Base-by-base conservation (phyloP, 1,140 invertebrate species). In the Chrysomallon squamiferum region DNA sequence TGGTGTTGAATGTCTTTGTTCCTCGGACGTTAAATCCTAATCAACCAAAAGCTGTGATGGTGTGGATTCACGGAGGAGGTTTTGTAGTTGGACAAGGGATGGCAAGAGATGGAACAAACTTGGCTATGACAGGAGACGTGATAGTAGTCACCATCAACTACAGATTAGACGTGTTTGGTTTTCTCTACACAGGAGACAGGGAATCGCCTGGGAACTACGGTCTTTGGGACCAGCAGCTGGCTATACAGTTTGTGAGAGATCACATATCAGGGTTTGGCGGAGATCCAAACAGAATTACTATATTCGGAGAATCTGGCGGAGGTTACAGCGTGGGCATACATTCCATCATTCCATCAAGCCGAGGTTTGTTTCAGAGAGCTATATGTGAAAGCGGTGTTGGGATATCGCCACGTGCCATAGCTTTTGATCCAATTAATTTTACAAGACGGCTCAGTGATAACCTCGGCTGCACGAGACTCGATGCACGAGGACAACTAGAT, bases 41-140 rank as follows among this genome's bases (percentile, higher is more conserved):
- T 3, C 15, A 25, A 7, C 9, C 20, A 27, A 29, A 13, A 13
- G 43, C 95, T 32, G 95, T 97, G 20, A 91, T 97, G 91, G 89
- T 97, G 32, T 98, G 95, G 95, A 92, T 98, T 66, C 97, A 94
- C 83, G 95, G 96, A 49, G 96, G 96, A 58, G 95, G 95, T 5
- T 98, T 97, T 86, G 95, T 94, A 80, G 22, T 30, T 29, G 95
- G 95, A 27, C 92, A 93, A 13, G 92, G 93, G 25, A 95, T 96
- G 81, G 90, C 96, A 13, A 97, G 97, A 84, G 95, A 97, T 86
- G 93, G 91, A 62, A 84, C 57, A 0, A 30, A 85, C 74, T 86
- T 98, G 35, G 93, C 93, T 0, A 90, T 93, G 13, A 64, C 70
- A 22, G 73, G 71, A 30, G 92, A 96, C 74, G 89, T 97, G 9